Evolutionary conservation across 2,797 vertebrate genomes (phyloP).

Genomic region (Hipposideros larvatus): DNA sequence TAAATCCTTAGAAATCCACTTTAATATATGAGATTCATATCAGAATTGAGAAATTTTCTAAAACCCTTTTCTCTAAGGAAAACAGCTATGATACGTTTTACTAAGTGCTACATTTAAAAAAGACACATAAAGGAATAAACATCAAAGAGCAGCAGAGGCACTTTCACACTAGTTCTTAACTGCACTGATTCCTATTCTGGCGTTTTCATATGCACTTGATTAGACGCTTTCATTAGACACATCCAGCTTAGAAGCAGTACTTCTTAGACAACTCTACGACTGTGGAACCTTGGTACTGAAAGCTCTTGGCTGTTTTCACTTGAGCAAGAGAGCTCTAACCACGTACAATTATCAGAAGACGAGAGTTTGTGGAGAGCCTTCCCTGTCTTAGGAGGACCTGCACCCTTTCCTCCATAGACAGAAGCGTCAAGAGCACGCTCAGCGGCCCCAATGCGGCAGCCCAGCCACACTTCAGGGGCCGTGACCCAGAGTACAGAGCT

Average conservation of each 20-base stretch:
- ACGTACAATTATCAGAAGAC: not conserved
- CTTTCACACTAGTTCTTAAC: not conserved
- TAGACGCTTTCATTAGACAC: not conserved
- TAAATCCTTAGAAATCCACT: not conserved
- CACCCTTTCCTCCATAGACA: not conserved
- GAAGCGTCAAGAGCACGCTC: not conserved
- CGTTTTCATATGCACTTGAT: not conserved
- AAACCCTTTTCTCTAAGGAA: constrained; percentile 33
- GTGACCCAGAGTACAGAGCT: not conserved
- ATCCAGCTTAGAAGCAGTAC: not conserved
- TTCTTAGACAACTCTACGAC: not conserved
- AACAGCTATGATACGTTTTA: not conserved
- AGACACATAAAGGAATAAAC: not conserved
- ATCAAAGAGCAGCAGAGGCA: not conserved
- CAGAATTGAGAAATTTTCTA: constrained; percentile 2
- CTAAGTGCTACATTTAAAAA: not conserved
- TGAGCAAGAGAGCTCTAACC: not conserved
- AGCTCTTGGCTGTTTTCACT: constrained; percentile 31
- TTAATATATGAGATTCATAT: not conserved
- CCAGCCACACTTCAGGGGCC: not conserved
- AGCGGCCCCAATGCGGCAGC: not conserved
- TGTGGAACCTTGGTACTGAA: not conserved
- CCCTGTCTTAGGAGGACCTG: not conserved
- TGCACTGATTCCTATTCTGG: not conserved
- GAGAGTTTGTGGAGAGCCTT: not conserved